Conservation (phyloP, 2,797 vertebrate species). For the Poecilia picta region DNA sequence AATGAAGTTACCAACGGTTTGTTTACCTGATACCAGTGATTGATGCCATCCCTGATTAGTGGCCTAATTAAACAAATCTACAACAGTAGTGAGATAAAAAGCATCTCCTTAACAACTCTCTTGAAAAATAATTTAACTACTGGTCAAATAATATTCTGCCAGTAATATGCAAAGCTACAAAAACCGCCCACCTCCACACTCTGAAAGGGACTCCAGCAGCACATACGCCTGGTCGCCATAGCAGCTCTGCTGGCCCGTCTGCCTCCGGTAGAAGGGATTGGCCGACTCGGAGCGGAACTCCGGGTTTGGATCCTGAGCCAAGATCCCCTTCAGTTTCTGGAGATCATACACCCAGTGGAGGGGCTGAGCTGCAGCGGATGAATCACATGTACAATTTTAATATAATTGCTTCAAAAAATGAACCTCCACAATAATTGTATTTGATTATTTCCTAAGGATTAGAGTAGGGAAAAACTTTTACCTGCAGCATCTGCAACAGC, state of each 20-base stretch:
- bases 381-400: not conserved
- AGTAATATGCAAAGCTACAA: not conserved
- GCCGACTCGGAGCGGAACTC: constrained; percentile 78
- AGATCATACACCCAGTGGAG: constrained; percentile 83
- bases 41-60: constrained; percentile 23
- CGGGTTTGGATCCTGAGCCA: constrained; percentile 68
- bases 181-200: constrained; percentile 72
- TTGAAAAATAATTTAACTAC: constrained; percentile 6
- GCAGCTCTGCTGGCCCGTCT: constrained; percentile 80
- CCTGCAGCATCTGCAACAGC: constrained; percentile 83
- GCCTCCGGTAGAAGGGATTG: constrained; percentile 82
- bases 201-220: constrained; percentile 78
- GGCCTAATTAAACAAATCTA: constrained; percentile 20
- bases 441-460: not conserved
- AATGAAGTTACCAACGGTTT: constrained; percentile 9
- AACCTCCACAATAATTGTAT: too few relatives aligned
- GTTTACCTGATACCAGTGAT: constrained; percentile 11
- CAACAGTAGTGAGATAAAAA: constrained; percentile 17
- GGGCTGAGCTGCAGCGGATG: constrained; percentile 72
- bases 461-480: constrained; percentile 24
- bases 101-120: constrained; percentile 10
- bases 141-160: not conserved
- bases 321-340: constrained; percentile 72
- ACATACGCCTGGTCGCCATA: constrained; percentile 83
- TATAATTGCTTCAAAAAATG: not conserved